Evolutionary conservation across 2,888 invertebrate species (phyloP).

Genomic region (Capitulum mitella): DNA sequence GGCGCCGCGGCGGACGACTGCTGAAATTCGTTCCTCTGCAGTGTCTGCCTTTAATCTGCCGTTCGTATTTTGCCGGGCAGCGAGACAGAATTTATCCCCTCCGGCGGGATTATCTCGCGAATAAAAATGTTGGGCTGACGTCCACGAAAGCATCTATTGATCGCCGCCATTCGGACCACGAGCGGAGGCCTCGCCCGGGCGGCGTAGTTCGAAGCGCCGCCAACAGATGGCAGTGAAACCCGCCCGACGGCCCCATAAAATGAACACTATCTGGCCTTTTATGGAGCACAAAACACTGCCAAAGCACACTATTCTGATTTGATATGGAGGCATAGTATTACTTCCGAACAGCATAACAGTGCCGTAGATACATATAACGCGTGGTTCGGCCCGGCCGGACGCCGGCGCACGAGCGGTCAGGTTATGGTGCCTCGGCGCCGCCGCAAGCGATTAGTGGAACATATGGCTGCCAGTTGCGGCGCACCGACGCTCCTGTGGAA

Average conservation of each 20-base stretch:
- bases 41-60: conserved; percentile 18
- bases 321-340: neutral
- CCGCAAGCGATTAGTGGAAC: neutral
- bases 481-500: neutral
- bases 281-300: neutral
- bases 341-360: conserved; percentile 1
- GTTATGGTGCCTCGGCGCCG: neutral
- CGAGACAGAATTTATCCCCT: conserved; percentile 8
- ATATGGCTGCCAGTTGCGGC: neutral
- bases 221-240: conserved; percentile 7
- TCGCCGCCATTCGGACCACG: neutral
- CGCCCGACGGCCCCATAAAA: neutral
- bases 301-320: conserved; percentile 3
- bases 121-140: conserved; percentile 23
- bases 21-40: neutral
- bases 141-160: conserved; percentile 15
- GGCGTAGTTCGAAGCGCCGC: neutral
- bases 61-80: conserved; percentile 15
- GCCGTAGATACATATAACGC: neutral
- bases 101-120: conserved; percentile 23
- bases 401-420: neutral
- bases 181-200: neutral
- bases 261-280: neutral
- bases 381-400: neutral
- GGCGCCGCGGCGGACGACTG: too few species aligned